Conservation (phyloP, 1,140 invertebrate genomes). For the Aphidius gifuensis region DNA sequence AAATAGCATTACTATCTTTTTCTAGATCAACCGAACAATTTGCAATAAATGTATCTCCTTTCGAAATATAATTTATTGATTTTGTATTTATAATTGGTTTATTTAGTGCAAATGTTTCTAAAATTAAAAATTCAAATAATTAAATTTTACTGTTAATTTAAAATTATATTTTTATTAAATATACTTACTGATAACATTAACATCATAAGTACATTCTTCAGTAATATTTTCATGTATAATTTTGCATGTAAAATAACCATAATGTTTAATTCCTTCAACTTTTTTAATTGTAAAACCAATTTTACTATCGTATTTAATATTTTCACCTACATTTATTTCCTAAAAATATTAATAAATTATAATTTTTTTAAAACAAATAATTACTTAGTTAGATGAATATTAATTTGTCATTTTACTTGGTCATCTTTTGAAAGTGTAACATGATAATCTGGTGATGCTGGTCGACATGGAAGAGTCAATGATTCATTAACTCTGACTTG, state of each 20-base stretch:
- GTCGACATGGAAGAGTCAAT: constrained; percentile 64
- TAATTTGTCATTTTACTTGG: constrained; percentile 20
- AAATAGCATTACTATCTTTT: constrained; percentile 24
- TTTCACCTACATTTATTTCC: constrained; percentile 37
- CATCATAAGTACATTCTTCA: constrained; percentile 36
- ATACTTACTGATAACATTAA: constrained; percentile 50
- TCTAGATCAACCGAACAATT: constrained; percentile 34
- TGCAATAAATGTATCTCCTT: constrained; percentile 35
- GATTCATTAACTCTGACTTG: constrained; percentile 43
- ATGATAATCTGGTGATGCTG: constrained; percentile 63
- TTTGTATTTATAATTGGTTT: constrained; percentile 33
- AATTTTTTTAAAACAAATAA: no score
- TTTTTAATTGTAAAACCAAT: constrained; percentile 59
- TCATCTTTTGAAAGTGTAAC: constrained; percentile 55
- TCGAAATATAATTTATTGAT: constrained; percentile 31
- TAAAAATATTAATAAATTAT: constrained; percentile 8
- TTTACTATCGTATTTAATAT: constrained; percentile 58
- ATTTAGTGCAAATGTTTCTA: constrained; percentile 26
- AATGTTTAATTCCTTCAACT: constrained; percentile 44
- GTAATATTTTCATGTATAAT: constrained; percentile 39
- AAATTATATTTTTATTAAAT: background rate
- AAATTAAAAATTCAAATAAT: constrained; percentile 6
- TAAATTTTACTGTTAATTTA: background rate
- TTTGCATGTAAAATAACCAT: constrained; percentile 50
- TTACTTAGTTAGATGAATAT: no score